A percentile compares a stretch with the other conserved stretches of the same genome.
These are phyloP conservation scores for Drosophila acutilabella DNA, from an alignment of 2,888 invertebrate genomes.

Conservation along the genomic window DNA sequence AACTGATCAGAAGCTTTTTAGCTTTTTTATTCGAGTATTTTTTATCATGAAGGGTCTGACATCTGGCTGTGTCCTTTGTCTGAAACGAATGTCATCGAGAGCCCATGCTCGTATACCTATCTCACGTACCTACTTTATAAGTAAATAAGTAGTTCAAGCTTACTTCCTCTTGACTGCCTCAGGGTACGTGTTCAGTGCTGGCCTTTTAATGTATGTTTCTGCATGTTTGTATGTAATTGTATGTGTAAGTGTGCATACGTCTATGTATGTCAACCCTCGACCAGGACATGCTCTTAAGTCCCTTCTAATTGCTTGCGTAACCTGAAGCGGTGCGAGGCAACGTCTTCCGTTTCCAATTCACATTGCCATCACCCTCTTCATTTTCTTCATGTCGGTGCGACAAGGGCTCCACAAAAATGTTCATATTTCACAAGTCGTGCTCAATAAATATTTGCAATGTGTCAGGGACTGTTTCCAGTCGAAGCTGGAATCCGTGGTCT, in stretches of 20 bases:
- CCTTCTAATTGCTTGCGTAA: constrained; percentile 79
- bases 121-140: constrained; percentile 43
- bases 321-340: constrained; percentile 60
- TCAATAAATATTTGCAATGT: constrained; percentile 75
- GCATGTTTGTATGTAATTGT: too few relatives aligned
- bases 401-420: constrained; percentile 56
- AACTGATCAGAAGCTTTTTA: constrained; percentile 51
- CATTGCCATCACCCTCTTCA: constrained; percentile 1
- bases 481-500: not conserved
- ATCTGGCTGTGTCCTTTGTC: constrained; percentile 64
- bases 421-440: constrained; percentile 79
- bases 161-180: constrained; percentile 71
- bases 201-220: constrained; percentile 49
- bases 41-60: constrained; percentile 20
- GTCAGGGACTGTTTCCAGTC: constrained; percentile 26
- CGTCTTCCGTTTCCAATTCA: constrained; percentile 50
- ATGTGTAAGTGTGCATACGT: not conserved
- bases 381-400: constrained; percentile 1
- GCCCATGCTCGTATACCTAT: constrained; percentile 15
- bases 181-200: constrained; percentile 44
- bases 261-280: constrained; percentile 61
- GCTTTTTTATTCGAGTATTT: constrained; percentile 5
- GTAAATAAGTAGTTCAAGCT: constrained; percentile 66
- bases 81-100: constrained; percentile 27
- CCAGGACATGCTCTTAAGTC: constrained; percentile 58